These are phyloP conservation scores for Leptonema lineaticorne DNA, from an alignment of 1,140 invertebrate genomes.

Conservation along the genomic window DNA sequence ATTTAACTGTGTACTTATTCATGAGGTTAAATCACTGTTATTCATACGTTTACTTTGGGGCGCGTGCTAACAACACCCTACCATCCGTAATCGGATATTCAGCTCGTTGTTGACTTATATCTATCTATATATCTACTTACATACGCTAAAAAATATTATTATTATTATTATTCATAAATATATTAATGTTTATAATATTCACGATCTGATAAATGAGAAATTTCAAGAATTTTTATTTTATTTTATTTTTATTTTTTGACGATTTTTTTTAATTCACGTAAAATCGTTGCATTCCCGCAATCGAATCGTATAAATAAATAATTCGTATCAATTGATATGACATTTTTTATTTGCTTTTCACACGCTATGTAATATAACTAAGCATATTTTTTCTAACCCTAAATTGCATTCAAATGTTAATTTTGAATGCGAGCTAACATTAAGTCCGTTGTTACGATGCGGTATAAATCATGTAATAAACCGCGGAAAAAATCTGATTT, in stretches of 20 bases:
- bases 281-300: no score
- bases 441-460: not conserved
- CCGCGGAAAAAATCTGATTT: no score
- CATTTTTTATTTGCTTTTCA: constrained; percentile 26
- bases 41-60: constrained; percentile 17
- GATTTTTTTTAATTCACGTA: no score
- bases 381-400: constrained; percentile 7
- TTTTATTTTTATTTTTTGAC: no score
- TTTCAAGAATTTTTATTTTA: no score
- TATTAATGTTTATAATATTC: no score
- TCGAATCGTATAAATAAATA: no score
- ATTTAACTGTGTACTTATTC: constrained; percentile 26
- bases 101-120: not conserved
- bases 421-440: constrained; percentile 3
- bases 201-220: no score
- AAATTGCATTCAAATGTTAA: constrained; percentile 11
- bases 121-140: not conserved
- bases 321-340: not conserved
- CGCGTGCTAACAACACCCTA: constrained; percentile 9
- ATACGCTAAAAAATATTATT: no score
- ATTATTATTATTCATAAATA: no score
- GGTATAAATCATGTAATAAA: no score
- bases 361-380: constrained; percentile 12
- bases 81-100: constrained; percentile 26
- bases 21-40: constrained; percentile 25